Evolutionary conservation across 2,113 vertebrate genomes (phyloP), one percentile per base, ranked within the genome.

Genomic region (Tragelaphus strepsiceros): DNA sequence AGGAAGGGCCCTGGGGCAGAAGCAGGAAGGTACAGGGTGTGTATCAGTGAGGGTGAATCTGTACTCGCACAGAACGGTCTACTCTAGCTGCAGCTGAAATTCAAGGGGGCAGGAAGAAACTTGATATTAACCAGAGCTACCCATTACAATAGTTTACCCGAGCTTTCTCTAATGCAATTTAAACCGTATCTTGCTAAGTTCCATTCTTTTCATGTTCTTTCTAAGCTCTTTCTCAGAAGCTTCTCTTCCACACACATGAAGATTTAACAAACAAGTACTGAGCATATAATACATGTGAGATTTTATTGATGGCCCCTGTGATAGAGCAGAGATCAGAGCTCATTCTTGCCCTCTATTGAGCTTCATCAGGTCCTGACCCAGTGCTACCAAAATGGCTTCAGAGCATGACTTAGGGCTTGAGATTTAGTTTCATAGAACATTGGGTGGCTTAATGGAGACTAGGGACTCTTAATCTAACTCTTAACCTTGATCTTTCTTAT

Each of bases 181-280:
- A 2, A 14, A 90, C 30, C 21, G 0, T 16, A 54, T 16, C 30
- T 94, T 54, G 11, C 39, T 54, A 90, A 54, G 1, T 84, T 90
- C 24, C 24, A 16, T 71, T 17, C 16, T 93, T 92, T 91, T 54
- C 14, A 35, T 15, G 0, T 88, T 90, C 78, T 82, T 92, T 13
- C 28, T 7, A 11, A 92, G 35, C 49, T 77, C 11, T 92, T 92
- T 86, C 51, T 95, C 24, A 78, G 87, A 78, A 80, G 12, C 64
- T 56, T 97, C 43, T 77, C 51, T 91, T 80, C 13, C 26, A 61
- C 11, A 49, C 7, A 71, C 21, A 82, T 51, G 94, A 35, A 80
- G 32, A 46, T 51, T 88, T 81, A 64, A 80, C 12, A 51, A 90
- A 71, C 61, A 89, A 74, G 51, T 85, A 46, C 5, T 58, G 21